Base-by-base conservation (phyloP, 2,797 vertebrate species). In the Notolabrus celidotus region DNA sequence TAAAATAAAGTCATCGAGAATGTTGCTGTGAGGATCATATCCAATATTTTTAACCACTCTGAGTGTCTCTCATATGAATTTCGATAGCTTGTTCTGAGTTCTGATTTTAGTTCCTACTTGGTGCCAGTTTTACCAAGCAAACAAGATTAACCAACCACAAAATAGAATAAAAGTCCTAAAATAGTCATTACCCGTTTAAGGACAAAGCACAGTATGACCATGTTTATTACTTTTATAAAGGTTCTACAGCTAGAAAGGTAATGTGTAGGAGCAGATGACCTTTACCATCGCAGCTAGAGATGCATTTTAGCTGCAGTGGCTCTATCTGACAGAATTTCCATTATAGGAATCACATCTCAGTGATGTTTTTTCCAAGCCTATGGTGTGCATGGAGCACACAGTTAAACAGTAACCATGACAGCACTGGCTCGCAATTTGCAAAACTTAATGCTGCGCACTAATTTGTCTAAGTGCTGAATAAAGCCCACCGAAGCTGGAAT, bases 401-500 rank as follows among this genome's bases (percentile, higher is more conserved):
- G 60, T 61, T 67, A 34, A 72, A 67, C 38, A 19, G 27, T 73
- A 62, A 80, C 49, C 43, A 72, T 74, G 65, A 47, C 63, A 39
- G 47, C 20, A 1, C 7, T 62, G 0, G 4, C 47, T 61, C 47
- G 19, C n/a, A 66, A 45, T 85, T 71, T 78, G n/a, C 56, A 61
- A 62, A 62, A 71, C 43, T 53, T 66, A 34, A 64, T 53, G 56
- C 59, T 11, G 14, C 59, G 54, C 41, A 41, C 60, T 67, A 39
- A 53, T 47, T 50, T 52, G 42, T 42, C 57, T 57, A 54, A 29
- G 22, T 73, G 61, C 73, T 65, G 31, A n/a, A 8, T 55, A 49
- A 84, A 71, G 29, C 62, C 50, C 36, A 20, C 33, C 66, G 57
- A 71, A 70, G 67, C 74, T 84, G 74, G 45, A 90, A 78, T 41